Conservation (phyloP, 2,797 vertebrate genomes). For the Eupleurogrammus muticus region DNA sequence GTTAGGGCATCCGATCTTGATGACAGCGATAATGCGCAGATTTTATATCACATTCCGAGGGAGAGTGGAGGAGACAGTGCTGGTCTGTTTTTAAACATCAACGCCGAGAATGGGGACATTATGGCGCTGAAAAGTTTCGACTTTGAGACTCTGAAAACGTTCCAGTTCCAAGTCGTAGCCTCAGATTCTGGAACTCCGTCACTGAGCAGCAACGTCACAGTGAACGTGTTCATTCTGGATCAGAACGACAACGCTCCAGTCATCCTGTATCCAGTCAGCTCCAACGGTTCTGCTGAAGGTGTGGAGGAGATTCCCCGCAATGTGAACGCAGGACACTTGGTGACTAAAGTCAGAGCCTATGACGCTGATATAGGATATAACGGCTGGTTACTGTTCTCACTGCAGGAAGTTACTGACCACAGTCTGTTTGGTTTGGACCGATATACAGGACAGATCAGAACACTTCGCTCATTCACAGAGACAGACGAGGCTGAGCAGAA, state of each 20-base stretch:
- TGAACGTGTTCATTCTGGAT: slow-evolving; percentile 59
- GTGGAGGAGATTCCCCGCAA: slow-evolving; percentile 54
- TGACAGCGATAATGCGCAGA: slow-evolving; percentile 51
- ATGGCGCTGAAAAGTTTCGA: slow-evolving; percentile 59
- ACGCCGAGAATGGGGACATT: slow-evolving; percentile 64
- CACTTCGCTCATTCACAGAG: slow-evolving; percentile 25
- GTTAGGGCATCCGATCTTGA: slow-evolving; percentile 70
- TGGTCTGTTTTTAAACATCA: slow-evolving; percentile 59
- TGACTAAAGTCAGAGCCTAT: slow-evolving; percentile 64
- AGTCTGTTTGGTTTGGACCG: slow-evolving; percentile 35
- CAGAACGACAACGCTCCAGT: slow-evolving; percentile 69
- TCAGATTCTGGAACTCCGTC: slow-evolving; percentile 41
- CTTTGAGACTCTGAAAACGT: slow-evolving; percentile 51
- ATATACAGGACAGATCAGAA: slow-evolving; percentile 43
- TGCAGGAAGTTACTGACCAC: slow-evolving; percentile 34
- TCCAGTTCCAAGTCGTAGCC: slow-evolving; percentile 35
- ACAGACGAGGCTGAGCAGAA: slow-evolving; percentile 32
- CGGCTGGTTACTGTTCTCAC: slow-evolving; percentile 40
- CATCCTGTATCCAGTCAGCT: slow-evolving; percentile 49
- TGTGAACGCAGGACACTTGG: slow-evolving; percentile 51
- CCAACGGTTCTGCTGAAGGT: slow-evolving; percentile 52
- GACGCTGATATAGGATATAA: slow-evolving; percentile 52
- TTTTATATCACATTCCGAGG: slow-evolving; percentile 64
- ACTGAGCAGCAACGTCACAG: slow-evolving; percentile 30
- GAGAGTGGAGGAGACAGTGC: slow-evolving; percentile 11